A percentile compares a stretch with the other conserved stretches of the same genome.
Evolutionary conservation across 2,113 vertebrate genomes (phyloP).

Genomic region (Gavialis gangeticus): DNA sequence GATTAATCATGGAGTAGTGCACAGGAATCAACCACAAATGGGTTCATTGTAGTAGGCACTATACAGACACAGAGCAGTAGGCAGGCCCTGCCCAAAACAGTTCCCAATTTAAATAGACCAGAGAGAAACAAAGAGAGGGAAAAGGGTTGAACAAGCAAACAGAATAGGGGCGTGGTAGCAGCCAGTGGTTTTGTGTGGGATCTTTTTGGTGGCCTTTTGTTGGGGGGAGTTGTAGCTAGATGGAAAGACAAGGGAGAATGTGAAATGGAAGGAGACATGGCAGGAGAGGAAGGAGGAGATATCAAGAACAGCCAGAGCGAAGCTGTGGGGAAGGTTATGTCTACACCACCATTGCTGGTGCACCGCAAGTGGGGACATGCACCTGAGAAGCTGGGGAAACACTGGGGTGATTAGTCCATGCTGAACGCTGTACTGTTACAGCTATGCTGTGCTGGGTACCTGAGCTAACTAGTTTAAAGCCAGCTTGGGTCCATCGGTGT

Average conservation of each 20-base stretch:
- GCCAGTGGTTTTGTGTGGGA: not conserved
- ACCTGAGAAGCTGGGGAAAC: not conserved
- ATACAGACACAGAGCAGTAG: not conserved
- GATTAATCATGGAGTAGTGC: not conserved
- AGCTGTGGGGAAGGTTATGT: not conserved
- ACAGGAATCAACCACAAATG: not conserved
- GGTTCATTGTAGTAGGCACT: not conserved
- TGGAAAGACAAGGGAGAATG: not conserved
- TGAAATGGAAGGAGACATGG: no score
- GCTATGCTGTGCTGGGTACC: no score
- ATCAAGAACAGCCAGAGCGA: not conserved
- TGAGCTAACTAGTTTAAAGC: no score
- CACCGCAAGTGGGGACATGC: not conserved
- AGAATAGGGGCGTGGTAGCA: not conserved
- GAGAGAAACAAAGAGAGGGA: rapidly evolving
- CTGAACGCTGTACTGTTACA: no score
- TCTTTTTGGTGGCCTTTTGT: not conserved
- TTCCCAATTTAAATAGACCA: not conserved
- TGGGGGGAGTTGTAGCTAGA: not conserved
- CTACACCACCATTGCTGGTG: no score
- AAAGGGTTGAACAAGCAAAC: rapidly evolving
- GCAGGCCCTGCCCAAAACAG: not conserved
- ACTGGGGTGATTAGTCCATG: not conserved
- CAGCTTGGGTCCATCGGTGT: no score
- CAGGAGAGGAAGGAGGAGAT: not conserved